Evolutionary conservation across 2,797 vertebrate species (phyloP).

Genomic region (Hozukius guyotensis): DNA sequence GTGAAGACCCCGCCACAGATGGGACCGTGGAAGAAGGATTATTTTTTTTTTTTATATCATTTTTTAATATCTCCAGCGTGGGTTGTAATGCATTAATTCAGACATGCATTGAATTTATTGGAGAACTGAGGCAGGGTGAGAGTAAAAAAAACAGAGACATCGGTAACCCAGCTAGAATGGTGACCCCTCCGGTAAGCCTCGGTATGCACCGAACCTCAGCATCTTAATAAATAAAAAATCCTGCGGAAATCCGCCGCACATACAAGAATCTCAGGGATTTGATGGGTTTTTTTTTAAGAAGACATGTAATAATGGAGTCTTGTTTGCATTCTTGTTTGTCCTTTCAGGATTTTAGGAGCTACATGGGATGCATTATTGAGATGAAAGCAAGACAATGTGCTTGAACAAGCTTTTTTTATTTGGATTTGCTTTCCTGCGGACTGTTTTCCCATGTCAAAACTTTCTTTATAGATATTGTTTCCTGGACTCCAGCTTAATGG

Average conservation of each 20-base stretch:
- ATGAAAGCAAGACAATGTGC: constrained; percentile 46
- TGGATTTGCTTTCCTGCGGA: not conserved
- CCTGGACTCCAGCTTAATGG: constrained; percentile 49
- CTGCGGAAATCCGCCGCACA: constrained; percentile 42
- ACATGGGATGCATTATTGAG: constrained; percentile 46
- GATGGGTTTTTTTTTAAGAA: constrained; percentile 36
- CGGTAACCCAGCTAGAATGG: constrained; percentile 28
- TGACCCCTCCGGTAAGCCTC: constrained; percentile 62
- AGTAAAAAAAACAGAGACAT: not conserved
- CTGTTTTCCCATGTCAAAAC: constrained; percentile 27
- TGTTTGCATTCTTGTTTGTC: constrained; percentile 39
- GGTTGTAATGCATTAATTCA: constrained; percentile 84
- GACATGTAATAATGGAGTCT: constrained; percentile 62
- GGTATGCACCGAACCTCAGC: constrained; percentile 25
- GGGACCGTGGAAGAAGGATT: constrained; percentile 72
- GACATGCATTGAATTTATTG: constrained; percentile 82
- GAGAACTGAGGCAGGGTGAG: constrained; percentile 50
- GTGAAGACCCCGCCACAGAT: constrained; percentile 60
- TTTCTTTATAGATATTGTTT: constrained; percentile 65
- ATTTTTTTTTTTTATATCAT: constrained; percentile 74
- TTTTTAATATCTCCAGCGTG: constrained; percentile 82
- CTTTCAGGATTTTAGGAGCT: constrained; percentile 24
- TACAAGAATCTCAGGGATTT: constrained; percentile 56
- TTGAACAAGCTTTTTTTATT: not conserved
- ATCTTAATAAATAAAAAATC: constrained; percentile 72